Conservation (phyloP, 30 jellyfish, hydroid and myxozoan genomes). For the Cassiopea xamachana region DNA sequence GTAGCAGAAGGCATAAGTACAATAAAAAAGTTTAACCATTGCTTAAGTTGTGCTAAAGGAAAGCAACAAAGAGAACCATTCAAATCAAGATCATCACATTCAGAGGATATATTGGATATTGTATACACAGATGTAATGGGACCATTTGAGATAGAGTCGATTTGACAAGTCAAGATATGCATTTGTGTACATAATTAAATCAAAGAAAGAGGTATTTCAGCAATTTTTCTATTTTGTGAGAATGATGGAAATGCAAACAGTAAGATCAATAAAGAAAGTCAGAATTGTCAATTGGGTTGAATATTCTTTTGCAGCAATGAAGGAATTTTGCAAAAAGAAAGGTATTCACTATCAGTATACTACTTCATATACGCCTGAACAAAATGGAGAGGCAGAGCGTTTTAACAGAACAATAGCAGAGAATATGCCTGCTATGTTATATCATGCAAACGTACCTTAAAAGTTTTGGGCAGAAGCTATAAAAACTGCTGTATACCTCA, state of each 20-base stretch:
- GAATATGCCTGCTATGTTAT: slow-evolving; percentile 37
- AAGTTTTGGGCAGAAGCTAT: slow-evolving; percentile 59
- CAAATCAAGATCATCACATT: slow-evolving; percentile 16
- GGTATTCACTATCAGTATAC: slow-evolving; percentile 42
- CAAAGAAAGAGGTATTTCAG: slow-evolving; percentile 28
- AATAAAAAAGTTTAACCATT: slow-evolving; percentile 25
- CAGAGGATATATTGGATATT: slow-evolving; percentile 15
- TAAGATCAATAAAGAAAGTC: slow-evolving; percentile 2
- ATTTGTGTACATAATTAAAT: slow-evolving; percentile 19
- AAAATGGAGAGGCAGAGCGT: slow-evolving; percentile 59
- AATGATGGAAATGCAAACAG: slow-evolving; percentile 39
- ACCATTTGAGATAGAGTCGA: slow-evolving; percentile 35
- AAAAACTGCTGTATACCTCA: slow-evolving; percentile 34
- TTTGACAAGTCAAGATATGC: slow-evolving; percentile 49
- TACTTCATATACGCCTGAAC: slow-evolving; percentile 51
- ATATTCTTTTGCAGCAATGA: slow-evolving; percentile 6
- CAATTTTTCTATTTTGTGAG: slow-evolving; percentile 25
- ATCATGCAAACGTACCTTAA: slow-evolving; percentile 49
- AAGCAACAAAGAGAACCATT: slow-evolving; percentile 54
- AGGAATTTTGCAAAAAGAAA: slow-evolving; percentile 22
- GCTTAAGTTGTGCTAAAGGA: slow-evolving; percentile 62
- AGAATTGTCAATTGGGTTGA: slow-evolving; percentile 50
- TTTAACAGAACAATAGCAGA: slow-evolving; percentile 38
- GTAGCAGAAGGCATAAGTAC: slow-evolving; percentile 31
- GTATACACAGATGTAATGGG: slow-evolving; percentile 66